phyloP scores from a whole-genome alignment of 2,888 invertebrate genomes.

The Macrosiphum euphorbiae region DNA sequence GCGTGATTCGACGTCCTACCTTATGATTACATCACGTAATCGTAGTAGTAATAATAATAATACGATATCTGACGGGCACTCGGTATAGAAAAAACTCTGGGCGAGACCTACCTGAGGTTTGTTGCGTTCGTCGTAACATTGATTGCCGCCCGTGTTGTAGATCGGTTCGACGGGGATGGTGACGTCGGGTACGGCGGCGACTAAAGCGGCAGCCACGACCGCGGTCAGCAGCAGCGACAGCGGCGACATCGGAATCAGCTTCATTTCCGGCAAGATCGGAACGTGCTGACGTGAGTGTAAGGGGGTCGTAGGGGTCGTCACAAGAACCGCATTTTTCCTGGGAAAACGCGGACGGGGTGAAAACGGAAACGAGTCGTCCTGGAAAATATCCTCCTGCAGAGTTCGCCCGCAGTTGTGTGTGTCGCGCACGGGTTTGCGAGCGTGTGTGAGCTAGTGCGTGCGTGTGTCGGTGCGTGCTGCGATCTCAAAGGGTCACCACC shows the following conservation, averaged over 20 bases:
- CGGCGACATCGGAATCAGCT: background rate
- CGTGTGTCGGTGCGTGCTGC: background rate
- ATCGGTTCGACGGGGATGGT: conserved; percentile 40
- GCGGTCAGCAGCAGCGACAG: background rate
- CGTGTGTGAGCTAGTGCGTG: background rate
- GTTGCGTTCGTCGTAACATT: conserved; percentile 52
- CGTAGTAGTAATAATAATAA: background rate
- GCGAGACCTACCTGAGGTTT: conserved; percentile 48
- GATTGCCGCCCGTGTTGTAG: conserved; percentile 57
- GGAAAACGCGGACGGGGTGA: background rate
- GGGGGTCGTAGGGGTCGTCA: background rate
- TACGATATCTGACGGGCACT: background rate
- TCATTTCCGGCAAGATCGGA: background rate
- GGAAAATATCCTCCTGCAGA: background rate
- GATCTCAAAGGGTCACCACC: conserved; percentile 22
- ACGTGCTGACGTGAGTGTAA: background rate
- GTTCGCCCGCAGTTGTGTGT: background rate
- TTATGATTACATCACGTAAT: background rate
- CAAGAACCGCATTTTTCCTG: background rate
- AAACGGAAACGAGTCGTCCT: background rate
- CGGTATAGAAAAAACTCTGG: background rate
- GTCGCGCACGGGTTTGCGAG: background rate
- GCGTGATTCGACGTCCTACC: background rate
- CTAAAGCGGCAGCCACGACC: background rate
- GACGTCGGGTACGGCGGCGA: conserved; percentile 39